Percentiles rank a stretch among this genome's conserved stretches.
These are phyloP conservation scores for Branchipolynoe longqiensis DNA, from an alignment of 2,888 invertebrate species.

Conservation along the genomic window DNA sequence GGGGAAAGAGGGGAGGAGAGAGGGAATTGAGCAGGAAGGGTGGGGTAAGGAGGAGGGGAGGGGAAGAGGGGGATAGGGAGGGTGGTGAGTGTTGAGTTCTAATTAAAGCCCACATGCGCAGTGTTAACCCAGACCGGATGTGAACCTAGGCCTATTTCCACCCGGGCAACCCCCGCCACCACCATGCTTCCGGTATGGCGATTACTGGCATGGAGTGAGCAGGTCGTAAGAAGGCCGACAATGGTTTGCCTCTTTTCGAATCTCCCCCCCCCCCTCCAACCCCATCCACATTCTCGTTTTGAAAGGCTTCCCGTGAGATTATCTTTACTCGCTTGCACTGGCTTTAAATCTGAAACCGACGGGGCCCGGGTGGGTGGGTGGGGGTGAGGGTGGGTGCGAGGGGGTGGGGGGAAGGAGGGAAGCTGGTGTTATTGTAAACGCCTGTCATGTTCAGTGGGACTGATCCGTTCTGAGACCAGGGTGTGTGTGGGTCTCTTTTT, in stretches of 20 bases:
- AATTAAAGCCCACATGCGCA: not conserved
- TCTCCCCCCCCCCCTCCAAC: no score
- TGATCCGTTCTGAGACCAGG: conserved; percentile 31
- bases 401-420: not conserved
- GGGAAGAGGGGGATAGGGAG: no score
- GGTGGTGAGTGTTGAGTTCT: no score
- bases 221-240: not conserved
- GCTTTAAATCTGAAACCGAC: not conserved
- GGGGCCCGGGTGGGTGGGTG: no score
- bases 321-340: conserved; percentile 20
- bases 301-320: conserved; percentile 23
- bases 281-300: no score
- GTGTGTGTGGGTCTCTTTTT: not conserved
- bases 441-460: conserved; percentile 41
- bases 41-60: no score
- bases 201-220: not conserved
- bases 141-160: not conserved
- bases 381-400: no score
- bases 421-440: conserved; percentile 30
- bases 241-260: conserved; percentile 4
- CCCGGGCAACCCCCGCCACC: not conserved
- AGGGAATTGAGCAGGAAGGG: no score
- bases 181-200: not conserved
- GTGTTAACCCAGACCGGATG: not conserved
- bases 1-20: no score